A percentile compares a stretch with the other conserved stretches of the same genome.
Evolutionary conservation across 1,140 invertebrate species (phyloP).

Genomic region (Drosophila setifemur): DNA sequence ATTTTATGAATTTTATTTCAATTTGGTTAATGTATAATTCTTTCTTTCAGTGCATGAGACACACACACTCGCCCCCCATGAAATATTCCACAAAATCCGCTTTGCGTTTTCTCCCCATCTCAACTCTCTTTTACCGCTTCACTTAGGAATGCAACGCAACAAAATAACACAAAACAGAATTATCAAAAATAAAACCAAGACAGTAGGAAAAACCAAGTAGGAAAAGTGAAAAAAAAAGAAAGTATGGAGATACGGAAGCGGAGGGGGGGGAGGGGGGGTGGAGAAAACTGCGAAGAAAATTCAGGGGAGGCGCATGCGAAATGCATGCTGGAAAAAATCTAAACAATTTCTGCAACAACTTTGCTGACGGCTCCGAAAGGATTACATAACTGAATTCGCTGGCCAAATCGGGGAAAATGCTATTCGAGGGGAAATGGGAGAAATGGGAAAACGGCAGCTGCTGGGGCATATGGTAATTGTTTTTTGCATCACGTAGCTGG

Average conservation of each 20-base stretch:
- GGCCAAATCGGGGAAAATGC: not conserved
- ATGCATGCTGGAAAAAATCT: constrained; percentile 67
- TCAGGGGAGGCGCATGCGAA: constrained; percentile 28
- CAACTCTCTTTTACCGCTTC: not conserved
- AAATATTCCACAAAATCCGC: constrained; percentile 70
- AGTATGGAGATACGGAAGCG: constrained; percentile 14
- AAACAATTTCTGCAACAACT: constrained; percentile 69
- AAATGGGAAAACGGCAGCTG: not conserved
- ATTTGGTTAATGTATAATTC: too few species aligned
- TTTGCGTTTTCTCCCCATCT: constrained; percentile 18
- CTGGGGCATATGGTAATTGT: constrained; percentile 64
- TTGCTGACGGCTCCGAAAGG: constrained; percentile 57
- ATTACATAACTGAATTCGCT: constrained; percentile 42
- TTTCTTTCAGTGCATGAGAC: constrained; percentile 9
- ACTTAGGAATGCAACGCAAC: constrained; percentile 51
- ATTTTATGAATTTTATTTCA: too few species aligned
- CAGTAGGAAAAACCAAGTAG: not conserved
- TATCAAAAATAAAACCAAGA: constrained; percentile 69
- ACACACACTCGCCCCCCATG: constrained; percentile 57
- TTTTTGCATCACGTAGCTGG: constrained; percentile 45
- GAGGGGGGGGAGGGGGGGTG: too few species aligned
- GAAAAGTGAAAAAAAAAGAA: constrained; percentile 6
- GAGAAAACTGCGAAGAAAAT: constrained; percentile 1
- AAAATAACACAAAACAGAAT: constrained; percentile 53
- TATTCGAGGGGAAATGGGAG: not conserved